Percentiles rank a stretch among this genome's conserved stretches.
These are phyloP conservation scores for Cheilosia grossa DNA, from an alignment of 2,888 invertebrate species.

Conservation along the genomic window DNA sequence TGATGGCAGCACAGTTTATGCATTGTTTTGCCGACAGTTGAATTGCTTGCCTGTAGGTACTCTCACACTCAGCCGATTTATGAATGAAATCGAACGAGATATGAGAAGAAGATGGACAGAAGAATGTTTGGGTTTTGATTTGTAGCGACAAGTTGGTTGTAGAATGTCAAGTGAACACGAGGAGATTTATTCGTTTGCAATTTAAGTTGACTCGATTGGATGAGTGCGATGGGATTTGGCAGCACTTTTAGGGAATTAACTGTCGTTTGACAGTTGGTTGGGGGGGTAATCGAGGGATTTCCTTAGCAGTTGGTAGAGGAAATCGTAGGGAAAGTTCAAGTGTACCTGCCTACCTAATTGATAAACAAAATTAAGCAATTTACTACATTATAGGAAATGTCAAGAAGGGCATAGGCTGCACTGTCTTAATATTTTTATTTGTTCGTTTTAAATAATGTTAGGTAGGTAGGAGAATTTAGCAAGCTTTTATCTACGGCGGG, in stretches of 20 bases:
- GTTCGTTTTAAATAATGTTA: too few relatives aligned
- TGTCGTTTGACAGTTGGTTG: not conserved
- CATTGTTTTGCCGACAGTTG: conserved; percentile 65
- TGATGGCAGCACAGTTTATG: conserved; percentile 63
- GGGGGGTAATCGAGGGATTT: too few relatives aligned
- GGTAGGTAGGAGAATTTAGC: too few relatives aligned
- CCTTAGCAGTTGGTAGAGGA: too few relatives aligned
- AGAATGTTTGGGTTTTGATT: conserved; percentile 63
- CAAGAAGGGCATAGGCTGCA: too few relatives aligned
- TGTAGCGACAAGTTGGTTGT: conserved; percentile 57
- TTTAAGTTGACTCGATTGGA: not conserved
- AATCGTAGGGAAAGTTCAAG: too few relatives aligned
- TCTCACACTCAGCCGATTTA: conserved; percentile 57
- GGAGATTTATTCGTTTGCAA: not conserved
- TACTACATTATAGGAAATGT: too few relatives aligned
- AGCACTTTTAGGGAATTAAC: not conserved
- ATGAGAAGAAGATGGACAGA: conserved; percentile 42
- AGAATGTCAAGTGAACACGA: conserved; percentile 41
- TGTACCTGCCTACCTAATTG: too few relatives aligned
- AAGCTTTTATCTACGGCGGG: too few relatives aligned
- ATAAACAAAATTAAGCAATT: too few relatives aligned
- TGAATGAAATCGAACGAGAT: conserved; percentile 65
- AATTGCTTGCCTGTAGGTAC: conserved; percentile 56
- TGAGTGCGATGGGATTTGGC: not conserved
- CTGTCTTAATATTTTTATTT: too few relatives aligned